Conservation (phyloP, 2,113 vertebrate genomes). For the Ariopsis seemanni region DNA sequence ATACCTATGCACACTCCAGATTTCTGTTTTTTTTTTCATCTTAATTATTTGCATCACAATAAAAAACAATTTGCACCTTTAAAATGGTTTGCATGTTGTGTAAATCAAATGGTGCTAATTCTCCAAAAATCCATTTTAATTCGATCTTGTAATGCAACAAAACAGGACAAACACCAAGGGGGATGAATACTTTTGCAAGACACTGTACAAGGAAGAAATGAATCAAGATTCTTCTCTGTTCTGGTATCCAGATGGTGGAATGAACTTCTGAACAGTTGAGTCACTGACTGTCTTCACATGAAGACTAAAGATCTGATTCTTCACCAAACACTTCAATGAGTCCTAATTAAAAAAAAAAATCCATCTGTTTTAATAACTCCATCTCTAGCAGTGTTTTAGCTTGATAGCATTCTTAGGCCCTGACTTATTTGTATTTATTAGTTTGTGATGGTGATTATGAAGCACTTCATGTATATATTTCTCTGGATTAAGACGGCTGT, state of each 20-base stretch:
- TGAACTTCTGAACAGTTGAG: not conserved
- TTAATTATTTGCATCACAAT: too few relatives aligned
- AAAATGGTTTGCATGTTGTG: too few relatives aligned
- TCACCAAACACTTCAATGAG: not conserved
- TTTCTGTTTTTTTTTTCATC: too few relatives aligned
- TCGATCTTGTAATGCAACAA: too few relatives aligned
- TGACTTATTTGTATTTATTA: not conserved
- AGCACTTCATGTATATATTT: not conserved
- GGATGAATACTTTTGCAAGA: too few relatives aligned
- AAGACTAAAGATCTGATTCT: not conserved
- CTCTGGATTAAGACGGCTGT: not conserved
- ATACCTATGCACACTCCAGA: too few relatives aligned
- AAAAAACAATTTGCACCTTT: too few relatives aligned
- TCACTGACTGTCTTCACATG: not conserved
- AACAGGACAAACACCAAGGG: too few relatives aligned
- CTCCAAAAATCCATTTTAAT: too few relatives aligned
- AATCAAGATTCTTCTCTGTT: not conserved
- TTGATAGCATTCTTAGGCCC: not conserved
- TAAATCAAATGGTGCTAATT: too few relatives aligned
- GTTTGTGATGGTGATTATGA: not conserved
- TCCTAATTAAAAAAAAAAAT: not conserved
- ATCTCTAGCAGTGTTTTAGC: not conserved
- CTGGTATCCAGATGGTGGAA: not conserved
- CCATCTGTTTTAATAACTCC: not conserved
- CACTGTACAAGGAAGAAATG: not conserved